Conservation (phyloP, 1,140 invertebrate genomes). For the Condylostylus longicornis region DNA sequence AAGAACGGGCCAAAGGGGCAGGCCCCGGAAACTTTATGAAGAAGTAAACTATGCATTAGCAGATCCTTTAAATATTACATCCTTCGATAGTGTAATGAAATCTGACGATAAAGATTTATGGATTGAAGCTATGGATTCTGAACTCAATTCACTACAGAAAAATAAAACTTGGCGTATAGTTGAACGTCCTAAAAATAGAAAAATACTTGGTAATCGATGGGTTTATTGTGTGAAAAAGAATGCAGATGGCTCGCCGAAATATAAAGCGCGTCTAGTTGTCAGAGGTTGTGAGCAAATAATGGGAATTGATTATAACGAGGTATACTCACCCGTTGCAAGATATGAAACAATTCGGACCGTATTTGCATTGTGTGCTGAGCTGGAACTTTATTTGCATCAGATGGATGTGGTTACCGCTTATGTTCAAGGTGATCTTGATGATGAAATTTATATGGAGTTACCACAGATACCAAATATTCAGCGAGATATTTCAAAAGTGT, state of each 20-base stretch:
- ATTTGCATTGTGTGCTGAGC: constrained; percentile 8
- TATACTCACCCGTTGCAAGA: constrained; percentile 13
- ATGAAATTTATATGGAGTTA: constrained; percentile 25
- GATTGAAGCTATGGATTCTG: constrained; percentile 25
- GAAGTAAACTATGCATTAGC: too few species aligned
- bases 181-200: constrained; percentile 15
- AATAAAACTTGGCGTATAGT: constrained; percentile 30
- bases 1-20: too few species aligned
- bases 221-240: constrained; percentile 19
- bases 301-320: constrained; percentile 18
- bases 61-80: too few species aligned
- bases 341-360: constrained; percentile 14
- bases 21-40: too few species aligned
- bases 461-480: constrained; percentile 9
- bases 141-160: constrained; percentile 22
- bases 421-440: constrained; percentile 27
- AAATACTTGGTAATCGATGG: constrained; percentile 22
- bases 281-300: constrained; percentile 24
- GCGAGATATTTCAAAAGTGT: constrained; percentile 14
- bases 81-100: constrained; percentile 18
- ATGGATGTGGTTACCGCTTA: constrained; percentile 29
- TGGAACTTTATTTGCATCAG: constrained; percentile 9
- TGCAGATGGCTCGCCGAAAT: constrained; percentile 6
- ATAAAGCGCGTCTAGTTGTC: constrained; percentile 28
- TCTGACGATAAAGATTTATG: constrained; percentile 17